Conservation (phyloP, 2,888 invertebrate genomes). For the Phyllotreta cruciferae region DNA sequence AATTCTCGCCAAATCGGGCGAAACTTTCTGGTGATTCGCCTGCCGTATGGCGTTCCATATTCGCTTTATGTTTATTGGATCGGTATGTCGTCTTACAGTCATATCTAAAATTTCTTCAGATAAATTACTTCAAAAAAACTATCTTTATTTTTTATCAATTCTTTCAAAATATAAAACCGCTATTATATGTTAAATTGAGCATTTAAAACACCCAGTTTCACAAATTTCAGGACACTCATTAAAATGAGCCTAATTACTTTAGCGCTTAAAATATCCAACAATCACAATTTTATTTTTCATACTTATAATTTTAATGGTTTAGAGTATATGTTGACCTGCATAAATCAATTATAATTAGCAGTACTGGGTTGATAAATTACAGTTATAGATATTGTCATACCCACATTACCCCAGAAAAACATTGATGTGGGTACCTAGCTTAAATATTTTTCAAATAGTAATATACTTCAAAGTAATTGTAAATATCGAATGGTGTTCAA, state of each 20-base stretch:
- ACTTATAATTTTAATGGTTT: neutral
- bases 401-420: constrained; percentile 28
- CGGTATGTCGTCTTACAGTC: constrained; percentile 56
- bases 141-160: neutral
- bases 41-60: constrained; percentile 58
- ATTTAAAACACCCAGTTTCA: too few relatives aligned
- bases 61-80: constrained; percentile 55
- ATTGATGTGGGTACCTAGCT: constrained; percentile 29
- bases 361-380: constrained; percentile 32
- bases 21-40: constrained; percentile 48
- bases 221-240: too few relatives aligned
- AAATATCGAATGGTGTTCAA: constrained; percentile 15
- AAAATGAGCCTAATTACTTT: too few relatives aligned
- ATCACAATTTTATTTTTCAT: neutral
- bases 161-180: too few relatives aligned
- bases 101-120: constrained; percentile 44
- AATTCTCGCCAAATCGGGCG: constrained; percentile 51
- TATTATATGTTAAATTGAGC: too few relatives aligned
- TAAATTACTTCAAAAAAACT: too few relatives aligned
- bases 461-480: constrained; percentile 20
- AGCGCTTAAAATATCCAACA: neutral
- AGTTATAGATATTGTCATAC: constrained; percentile 32
- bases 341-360: constrained; percentile 22
- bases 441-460: constrained; percentile 6
- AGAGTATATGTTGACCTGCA: constrained; percentile 26